These are phyloP conservation scores for Pachymerium ferrugineum DNA, from an alignment of 2,888 invertebrate species.

Conservation along the genomic window DNA sequence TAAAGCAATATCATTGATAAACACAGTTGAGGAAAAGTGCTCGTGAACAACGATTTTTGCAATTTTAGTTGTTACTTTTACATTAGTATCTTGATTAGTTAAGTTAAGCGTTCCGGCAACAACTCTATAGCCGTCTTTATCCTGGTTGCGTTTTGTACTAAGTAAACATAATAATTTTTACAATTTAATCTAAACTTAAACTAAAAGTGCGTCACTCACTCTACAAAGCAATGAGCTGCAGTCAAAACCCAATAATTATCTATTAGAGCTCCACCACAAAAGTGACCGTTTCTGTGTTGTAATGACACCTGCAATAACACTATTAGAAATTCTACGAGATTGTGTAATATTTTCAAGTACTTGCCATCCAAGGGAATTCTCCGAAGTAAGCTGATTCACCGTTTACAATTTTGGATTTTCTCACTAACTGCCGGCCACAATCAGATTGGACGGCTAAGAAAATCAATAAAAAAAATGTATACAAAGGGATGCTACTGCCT, in stretches of 20 bases:
- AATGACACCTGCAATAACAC: constrained; percentile 2
- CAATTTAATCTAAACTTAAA: neutral
- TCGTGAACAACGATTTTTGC: constrained; percentile 65
- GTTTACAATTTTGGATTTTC: constrained; percentile 28
- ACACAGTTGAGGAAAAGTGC: constrained; percentile 58
- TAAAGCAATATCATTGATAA: constrained; percentile 64
- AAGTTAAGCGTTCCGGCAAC: neutral
- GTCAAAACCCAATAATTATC: constrained; percentile 16
- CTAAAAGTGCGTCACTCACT: neutral
- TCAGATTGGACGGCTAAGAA: too few species aligned
- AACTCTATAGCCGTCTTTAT: neutral
- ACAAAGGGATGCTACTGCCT: too few species aligned
- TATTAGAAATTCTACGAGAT: too few species aligned
- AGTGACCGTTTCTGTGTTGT: constrained; percentile 27
- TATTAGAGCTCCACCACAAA: constrained; percentile 29
- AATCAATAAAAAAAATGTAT: too few species aligned
- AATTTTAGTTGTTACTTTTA: constrained; percentile 51
- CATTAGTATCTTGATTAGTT: constrained; percentile 32
- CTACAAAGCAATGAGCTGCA: constrained; percentile 29
- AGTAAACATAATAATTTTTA: neutral
- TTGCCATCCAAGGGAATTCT: constrained; percentile 33
- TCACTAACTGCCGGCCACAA: constrained; percentile 28
- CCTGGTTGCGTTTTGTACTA: neutral
- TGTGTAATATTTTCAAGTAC: constrained; percentile 28
- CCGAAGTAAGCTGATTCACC: constrained; percentile 28